phyloP scores from a whole-genome alignment of 2,797 vertebrate genomes.

The Columba guinea region DNA sequence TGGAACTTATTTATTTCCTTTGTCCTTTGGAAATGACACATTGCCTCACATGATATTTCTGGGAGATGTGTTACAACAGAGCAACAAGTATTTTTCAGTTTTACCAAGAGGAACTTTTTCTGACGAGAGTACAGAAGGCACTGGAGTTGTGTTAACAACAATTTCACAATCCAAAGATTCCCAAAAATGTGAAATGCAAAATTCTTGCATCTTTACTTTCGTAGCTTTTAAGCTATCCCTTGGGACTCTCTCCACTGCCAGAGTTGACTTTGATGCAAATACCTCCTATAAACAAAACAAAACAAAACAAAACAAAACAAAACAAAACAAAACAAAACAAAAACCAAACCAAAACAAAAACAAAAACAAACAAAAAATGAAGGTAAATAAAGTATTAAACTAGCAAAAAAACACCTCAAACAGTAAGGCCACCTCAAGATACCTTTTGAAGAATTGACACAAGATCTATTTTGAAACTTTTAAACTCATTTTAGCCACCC shows the following conservation, averaged over 20 bases:
- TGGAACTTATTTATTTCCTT: neutral
- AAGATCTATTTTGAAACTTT: neutral
- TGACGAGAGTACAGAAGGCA: neutral
- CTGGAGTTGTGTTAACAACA: neutral
- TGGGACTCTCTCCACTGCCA: neutral
- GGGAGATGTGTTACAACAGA: neutral
- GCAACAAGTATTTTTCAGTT: rapidly evolving
- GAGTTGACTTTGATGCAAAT: neutral
- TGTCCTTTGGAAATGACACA: rapidly evolving
- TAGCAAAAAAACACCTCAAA: neutral
- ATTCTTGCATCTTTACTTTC: neutral
- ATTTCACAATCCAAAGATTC: neutral
- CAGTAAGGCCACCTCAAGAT: neutral
- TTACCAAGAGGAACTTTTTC: neutral
- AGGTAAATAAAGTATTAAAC: neutral
- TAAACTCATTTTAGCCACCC: neutral
- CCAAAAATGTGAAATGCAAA: neutral
- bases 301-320: rapidly evolving
- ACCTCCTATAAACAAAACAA: neutral
- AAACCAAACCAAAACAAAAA: neutral
- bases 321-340: neutral
- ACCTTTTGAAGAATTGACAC: neutral
- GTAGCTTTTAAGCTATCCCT: neutral
- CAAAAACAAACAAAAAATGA: neutral
- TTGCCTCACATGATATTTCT: rapidly evolving